These are phyloP conservation scores for Drosophila persimilis DNA, from an alignment of 1,140 invertebrate genomes.

Conservation along the genomic window DNA sequence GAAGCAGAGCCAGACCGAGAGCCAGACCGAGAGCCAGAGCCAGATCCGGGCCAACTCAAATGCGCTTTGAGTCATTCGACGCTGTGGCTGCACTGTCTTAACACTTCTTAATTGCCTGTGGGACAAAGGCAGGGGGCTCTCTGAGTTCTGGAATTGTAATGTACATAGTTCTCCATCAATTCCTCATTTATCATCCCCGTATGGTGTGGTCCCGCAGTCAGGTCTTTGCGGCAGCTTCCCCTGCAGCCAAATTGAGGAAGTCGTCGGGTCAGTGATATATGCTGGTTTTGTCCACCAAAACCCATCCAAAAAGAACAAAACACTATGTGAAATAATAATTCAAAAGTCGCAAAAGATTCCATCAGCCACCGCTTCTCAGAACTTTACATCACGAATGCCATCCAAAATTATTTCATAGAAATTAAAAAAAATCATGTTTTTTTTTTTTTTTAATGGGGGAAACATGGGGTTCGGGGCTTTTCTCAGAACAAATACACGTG, in stretches of 20 bases:
- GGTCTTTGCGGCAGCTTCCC: conserved; percentile 16
- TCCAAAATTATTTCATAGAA: conserved; percentile 15
- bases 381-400: conserved; percentile 37
- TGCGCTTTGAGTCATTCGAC: conserved; percentile 59
- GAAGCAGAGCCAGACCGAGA: background rate
- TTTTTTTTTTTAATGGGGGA: conserved; percentile 13
- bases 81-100: conserved; percentile 37
- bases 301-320: conserved; percentile 32
- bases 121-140: conserved; percentile 14
- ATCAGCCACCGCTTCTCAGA: conserved; percentile 16
- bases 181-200: conserved; percentile 33
- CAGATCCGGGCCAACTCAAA: background rate
- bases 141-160: conserved; percentile 24
- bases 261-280: conserved; percentile 33
- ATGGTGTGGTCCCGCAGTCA: conserved; percentile 37
- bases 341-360: no score
- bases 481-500: conserved; percentile 16
- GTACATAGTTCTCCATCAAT: conserved; percentile 25
- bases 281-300: conserved; percentile 43
- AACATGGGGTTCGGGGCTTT: conserved; percentile 16
- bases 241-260: conserved; percentile 12
- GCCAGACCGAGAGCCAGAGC: no score
- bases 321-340: conserved; percentile 18
- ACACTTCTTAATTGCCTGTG: conserved; percentile 69
- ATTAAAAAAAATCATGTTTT: background rate